Evolutionary conservation across 2,888 invertebrate genomes (phyloP).

Genomic region (Sinohyriopsis cumingii): DNA sequence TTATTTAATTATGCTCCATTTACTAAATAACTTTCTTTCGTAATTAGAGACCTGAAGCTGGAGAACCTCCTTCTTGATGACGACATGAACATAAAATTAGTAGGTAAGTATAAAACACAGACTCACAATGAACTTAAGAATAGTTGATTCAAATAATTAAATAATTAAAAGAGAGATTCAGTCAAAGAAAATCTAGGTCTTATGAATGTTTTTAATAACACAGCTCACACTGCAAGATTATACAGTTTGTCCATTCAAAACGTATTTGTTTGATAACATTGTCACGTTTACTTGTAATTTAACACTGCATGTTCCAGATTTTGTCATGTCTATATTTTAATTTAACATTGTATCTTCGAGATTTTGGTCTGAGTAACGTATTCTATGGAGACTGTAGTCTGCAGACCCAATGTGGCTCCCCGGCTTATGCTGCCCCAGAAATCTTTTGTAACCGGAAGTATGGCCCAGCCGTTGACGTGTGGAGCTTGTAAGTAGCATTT

Average conservation of each 20-base stretch:
- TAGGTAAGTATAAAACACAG: constrained; percentile 47
- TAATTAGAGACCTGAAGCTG: constrained; percentile 61
- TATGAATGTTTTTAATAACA: too few relatives aligned
- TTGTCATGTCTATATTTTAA: too few relatives aligned
- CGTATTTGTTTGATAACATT: too few relatives aligned
- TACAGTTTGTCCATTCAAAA: too few relatives aligned
- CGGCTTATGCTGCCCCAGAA: constrained; percentile 67
- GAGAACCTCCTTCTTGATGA: constrained; percentile 63
- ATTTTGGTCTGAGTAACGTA: constrained; percentile 63
- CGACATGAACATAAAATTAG: constrained; percentile 59
- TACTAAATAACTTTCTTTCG: background rate
- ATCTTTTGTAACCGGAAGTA: constrained; percentile 63
- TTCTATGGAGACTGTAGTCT: constrained; percentile 58
- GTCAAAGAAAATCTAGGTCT: too few relatives aligned
- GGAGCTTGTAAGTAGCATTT: constrained; percentile 61
- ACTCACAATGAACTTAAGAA: too few relatives aligned
- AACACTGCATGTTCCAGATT: constrained; percentile 40
- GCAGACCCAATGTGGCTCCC: constrained; percentile 65
- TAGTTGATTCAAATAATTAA: too few relatives aligned
- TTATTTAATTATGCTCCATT: too few relatives aligned
- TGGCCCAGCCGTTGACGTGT: constrained; percentile 63
- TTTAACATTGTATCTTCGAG: constrained; percentile 31
- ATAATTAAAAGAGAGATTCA: too few relatives aligned
- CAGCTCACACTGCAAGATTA: too few relatives aligned
- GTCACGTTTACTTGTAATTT: too few relatives aligned